Evolutionary conservation across 2,113 vertebrate genomes (phyloP).

Genomic region (Sinocyclocheilus anshuiensis): DNA sequence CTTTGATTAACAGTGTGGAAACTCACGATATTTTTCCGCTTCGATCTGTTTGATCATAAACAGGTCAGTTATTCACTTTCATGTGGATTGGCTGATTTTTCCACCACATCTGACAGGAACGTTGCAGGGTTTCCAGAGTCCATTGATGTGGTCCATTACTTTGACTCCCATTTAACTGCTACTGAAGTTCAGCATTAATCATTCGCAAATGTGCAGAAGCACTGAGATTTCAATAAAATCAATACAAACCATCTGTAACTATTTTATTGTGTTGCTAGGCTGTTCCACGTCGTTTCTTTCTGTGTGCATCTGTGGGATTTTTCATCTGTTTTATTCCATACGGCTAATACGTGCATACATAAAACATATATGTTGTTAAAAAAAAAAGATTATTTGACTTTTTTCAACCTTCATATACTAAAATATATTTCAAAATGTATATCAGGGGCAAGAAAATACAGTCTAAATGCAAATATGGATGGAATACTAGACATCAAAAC

Average conservation of each 20-base stretch:
- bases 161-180: not conserved
- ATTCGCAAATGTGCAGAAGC: not conserved
- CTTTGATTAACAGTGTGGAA: constrained; percentile 18
- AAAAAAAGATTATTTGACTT: too few species aligned
- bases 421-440: too few species aligned
- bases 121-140: constrained; percentile 2
- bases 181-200: constrained; percentile 8
- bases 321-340: not conserved
- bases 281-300: not conserved
- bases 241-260: not conserved
- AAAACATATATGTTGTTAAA: too few species aligned
- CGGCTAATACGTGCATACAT: not conserved
- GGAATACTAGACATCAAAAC: not conserved
- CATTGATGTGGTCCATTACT: constrained; percentile 9
- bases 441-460: too few species aligned
- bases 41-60: constrained; percentile 6
- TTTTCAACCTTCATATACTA: too few species aligned
- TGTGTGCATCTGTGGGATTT: not conserved
- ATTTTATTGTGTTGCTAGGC: not conserved
- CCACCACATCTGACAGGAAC: constrained; percentile 16
- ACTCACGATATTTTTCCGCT: not conserved
- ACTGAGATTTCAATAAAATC: not conserved
- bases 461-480: not conserved
- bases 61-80: not conserved
- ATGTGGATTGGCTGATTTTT: not conserved